A percentile compares a stretch with the other conserved stretches of the same genome.
Conservation (phyloP, 2,113 vertebrate genomes). For the Silurus glanis region DNA sequence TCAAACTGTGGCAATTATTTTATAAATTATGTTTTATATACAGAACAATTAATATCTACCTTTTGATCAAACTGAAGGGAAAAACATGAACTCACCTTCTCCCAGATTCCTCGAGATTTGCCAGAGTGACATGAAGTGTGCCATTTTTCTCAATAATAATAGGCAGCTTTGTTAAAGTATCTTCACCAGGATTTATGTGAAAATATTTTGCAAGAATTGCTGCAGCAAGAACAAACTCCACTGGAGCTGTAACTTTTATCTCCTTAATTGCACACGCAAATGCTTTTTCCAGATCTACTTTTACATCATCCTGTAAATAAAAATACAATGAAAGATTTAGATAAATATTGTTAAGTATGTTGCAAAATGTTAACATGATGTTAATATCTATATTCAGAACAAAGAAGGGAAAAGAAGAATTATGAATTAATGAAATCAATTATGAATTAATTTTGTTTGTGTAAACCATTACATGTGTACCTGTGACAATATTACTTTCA, state of each 20-base stretch:
- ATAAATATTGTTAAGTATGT: neutral
- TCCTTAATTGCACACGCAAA: neutral
- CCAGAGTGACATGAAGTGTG: neutral
- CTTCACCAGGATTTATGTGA: neutral
- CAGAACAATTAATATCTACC: neutral
- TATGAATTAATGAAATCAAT: neutral
- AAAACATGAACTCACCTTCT: neutral
- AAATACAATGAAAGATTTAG: neutral
- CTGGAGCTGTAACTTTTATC: neutral
- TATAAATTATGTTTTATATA: too few species aligned
- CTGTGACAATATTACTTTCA: neutral
- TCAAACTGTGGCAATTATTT: too few species aligned
- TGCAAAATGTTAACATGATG: neutral
- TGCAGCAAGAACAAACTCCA: constrained; percentile 31
- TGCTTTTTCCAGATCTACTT: neutral
- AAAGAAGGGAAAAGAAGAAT: neutral
- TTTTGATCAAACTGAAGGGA: neutral
- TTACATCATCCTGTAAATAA: neutral
- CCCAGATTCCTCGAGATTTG: neutral
- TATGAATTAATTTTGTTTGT: neutral
- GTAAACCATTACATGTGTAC: neutral
- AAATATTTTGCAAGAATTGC: neutral
- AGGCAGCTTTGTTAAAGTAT: neutral
- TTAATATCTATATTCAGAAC: neutral
- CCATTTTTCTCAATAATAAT: neutral